A percentile compares a stretch with the other conserved stretches of the same genome.
phyloP scores from a whole-genome alignment of 2,888 invertebrate species.

The Sinohyriopsis cumingii region DNA sequence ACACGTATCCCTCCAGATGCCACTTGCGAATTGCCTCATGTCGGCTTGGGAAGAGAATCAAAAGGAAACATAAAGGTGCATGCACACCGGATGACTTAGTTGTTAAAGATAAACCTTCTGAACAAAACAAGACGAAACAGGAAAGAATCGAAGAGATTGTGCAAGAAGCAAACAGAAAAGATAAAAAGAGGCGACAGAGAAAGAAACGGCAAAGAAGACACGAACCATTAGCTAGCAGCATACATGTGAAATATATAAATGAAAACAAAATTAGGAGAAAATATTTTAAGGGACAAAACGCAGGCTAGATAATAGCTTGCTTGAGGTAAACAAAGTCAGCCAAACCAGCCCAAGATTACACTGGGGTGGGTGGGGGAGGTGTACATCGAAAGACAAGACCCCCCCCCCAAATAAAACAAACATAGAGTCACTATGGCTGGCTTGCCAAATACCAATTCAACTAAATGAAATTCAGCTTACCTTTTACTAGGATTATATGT shows the following conservation, averaged over 20 bases:
- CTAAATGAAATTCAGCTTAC: too few relatives aligned
- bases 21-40: conserved; percentile 55
- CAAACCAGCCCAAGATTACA: too few relatives aligned
- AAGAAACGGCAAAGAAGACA: conserved; percentile 19
- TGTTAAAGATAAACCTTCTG: conserved; percentile 1
- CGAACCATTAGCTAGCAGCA: conserved; percentile 15
- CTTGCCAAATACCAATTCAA: too few relatives aligned
- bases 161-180: neutral
- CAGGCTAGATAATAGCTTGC: too few relatives aligned
- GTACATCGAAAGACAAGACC: too few relatives aligned
- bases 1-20: conserved; percentile 57
- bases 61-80: conserved; percentile 37
- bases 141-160: conserved; percentile 2
- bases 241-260: conserved; percentile 9
- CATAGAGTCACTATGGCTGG: too few relatives aligned
- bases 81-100: conserved; percentile 18
- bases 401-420: too few relatives aligned
- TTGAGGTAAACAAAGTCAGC: too few relatives aligned
- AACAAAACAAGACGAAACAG: conserved; percentile 3
- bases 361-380: too few relatives aligned
- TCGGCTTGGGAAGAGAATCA: conserved; percentile 40
- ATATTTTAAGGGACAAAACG: conserved; percentile 11
- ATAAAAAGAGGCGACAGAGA: conserved; percentile 18
- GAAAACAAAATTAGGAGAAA: conserved; percentile 8
- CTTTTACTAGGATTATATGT: too few relatives aligned